Conservation (phyloP, 2,113 vertebrate species). For the Hiodon alosoides region DNA sequence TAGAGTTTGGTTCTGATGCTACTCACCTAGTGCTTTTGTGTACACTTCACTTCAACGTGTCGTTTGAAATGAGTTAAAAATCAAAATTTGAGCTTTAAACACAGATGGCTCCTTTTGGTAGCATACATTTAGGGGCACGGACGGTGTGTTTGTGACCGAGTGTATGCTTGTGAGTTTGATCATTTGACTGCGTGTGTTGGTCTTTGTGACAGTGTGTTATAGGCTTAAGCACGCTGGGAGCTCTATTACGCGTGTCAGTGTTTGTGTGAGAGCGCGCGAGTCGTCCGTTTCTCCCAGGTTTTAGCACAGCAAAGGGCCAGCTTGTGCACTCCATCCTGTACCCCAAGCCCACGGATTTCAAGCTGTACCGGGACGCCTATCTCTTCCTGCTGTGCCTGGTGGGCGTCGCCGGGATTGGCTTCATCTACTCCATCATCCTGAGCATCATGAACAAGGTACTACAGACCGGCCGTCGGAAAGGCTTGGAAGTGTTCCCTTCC, state of each 20-base stretch:
- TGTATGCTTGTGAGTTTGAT: too few relatives aligned
- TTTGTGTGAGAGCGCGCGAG: neutral
- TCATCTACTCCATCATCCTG: constrained; percentile 83
- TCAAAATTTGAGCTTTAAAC: too few relatives aligned
- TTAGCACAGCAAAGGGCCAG: constrained; percentile 93
- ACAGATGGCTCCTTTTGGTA: neutral
- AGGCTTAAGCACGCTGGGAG: neutral
- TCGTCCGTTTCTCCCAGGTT: constrained; percentile 61
- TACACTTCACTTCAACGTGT: too few relatives aligned
- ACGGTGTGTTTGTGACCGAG: too few relatives aligned
- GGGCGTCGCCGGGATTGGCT: constrained; percentile 83
- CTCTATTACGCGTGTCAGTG: neutral
- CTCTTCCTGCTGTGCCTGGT: constrained; percentile 91
- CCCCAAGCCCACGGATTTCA: constrained; percentile 96
- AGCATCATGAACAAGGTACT: constrained; percentile 80
- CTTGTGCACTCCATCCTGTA: constrained; percentile 93
- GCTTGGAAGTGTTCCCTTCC: too few relatives aligned
- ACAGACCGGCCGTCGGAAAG: neutral
- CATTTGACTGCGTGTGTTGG: too few relatives aligned
- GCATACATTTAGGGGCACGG: neutral
- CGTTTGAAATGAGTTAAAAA: too few relatives aligned
- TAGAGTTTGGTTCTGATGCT: neutral
- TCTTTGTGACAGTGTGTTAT: too few relatives aligned
- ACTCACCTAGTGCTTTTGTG: too few relatives aligned
- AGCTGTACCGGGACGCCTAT: constrained; percentile 94